These are phyloP conservation scores for Bambusicola thoracicus DNA, from an alignment of 2,113 vertebrate genomes.

Conservation along the genomic window DNA sequence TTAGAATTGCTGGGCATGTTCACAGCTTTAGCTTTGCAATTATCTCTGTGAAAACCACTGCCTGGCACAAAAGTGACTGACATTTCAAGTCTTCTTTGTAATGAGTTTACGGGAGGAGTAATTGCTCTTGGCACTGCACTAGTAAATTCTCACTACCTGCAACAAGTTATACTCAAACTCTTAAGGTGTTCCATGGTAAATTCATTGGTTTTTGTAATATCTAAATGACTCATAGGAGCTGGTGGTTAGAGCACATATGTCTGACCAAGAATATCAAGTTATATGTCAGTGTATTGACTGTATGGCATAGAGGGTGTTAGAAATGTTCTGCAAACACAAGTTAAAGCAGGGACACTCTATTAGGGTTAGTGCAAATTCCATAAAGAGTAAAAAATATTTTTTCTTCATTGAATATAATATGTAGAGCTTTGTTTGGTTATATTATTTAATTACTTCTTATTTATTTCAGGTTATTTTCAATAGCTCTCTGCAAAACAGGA, in stretches of 20 bases:
- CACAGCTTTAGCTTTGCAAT: not conserved
- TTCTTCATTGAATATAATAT: not conserved
- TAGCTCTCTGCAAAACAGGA: not conserved
- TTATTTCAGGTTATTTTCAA: not conserved
- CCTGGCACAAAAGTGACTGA: not conserved
- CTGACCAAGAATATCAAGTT: not conserved
- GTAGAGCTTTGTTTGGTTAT: not conserved
- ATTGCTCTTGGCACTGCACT: not conserved
- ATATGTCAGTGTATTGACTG: not conserved
- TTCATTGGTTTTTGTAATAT: not conserved
- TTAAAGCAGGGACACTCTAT: not conserved
- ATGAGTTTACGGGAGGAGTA: not conserved
- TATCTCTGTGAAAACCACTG: not conserved
- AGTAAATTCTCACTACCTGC: not conserved
- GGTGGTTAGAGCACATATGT: fast-evolving
- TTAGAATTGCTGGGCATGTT: not conserved
- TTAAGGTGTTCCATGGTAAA: not conserved
- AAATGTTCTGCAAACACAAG: not conserved
- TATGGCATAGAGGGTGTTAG: not conserved
- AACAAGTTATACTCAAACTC: not conserved
- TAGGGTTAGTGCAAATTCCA: not conserved
- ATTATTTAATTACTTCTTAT: not conserved
- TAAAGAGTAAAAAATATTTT: not conserved
- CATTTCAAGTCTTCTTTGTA: not conserved
- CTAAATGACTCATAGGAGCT: not conserved